Evolutionary conservation across 1,140 invertebrate species (phyloP).

Genomic region (Parapsyche elsis): DNA sequence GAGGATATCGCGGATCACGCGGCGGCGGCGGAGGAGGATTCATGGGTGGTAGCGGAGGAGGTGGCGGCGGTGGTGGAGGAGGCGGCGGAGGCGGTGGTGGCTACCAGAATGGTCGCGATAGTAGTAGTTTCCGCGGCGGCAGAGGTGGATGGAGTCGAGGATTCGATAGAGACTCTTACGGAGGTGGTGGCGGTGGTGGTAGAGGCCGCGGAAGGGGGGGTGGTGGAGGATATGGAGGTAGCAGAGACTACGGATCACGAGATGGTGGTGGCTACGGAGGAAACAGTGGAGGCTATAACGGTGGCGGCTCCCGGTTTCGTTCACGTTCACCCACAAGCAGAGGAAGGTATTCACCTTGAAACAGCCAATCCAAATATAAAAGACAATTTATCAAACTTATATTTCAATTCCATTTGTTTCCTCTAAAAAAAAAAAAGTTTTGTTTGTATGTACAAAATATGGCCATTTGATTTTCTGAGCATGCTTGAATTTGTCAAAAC

Average conservation of each 20-base stretch:
- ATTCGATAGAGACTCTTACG: slow-evolving; percentile 66
- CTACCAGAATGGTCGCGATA: slow-evolving; percentile 64
- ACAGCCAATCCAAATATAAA: neutral
- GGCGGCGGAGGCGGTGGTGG: slow-evolving; percentile 65
- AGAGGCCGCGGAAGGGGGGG: slow-evolving; percentile 69
- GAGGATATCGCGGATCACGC: slow-evolving; percentile 65
- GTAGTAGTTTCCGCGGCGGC: slow-evolving; percentile 40
- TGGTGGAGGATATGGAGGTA: slow-evolving; percentile 27
- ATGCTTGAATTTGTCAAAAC: slow-evolving; percentile 13
- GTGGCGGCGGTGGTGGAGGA: slow-evolving; percentile 59
- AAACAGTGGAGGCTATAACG: slow-evolving; percentile 61
- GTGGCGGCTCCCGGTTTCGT: slow-evolving; percentile 64
- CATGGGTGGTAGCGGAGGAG: slow-evolving; percentile 64
- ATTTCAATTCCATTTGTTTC: neutral
- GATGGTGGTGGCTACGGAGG: slow-evolving; percentile 66
- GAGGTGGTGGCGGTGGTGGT: slow-evolving; percentile 55
- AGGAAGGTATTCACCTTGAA: slow-evolving; percentile 52
- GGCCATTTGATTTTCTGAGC: neutral
- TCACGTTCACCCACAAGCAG: slow-evolving; percentile 63
- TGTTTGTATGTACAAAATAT: neutral
- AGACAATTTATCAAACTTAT: neutral
- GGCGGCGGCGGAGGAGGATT: slow-evolving; percentile 62
- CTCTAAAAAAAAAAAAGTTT: neutral
- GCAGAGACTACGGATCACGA: slow-evolving; percentile 56
- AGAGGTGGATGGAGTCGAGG: slow-evolving; percentile 61